phyloP scores from a whole-genome alignment of 1,140 invertebrate genomes.

The Sipha flava region DNA sequence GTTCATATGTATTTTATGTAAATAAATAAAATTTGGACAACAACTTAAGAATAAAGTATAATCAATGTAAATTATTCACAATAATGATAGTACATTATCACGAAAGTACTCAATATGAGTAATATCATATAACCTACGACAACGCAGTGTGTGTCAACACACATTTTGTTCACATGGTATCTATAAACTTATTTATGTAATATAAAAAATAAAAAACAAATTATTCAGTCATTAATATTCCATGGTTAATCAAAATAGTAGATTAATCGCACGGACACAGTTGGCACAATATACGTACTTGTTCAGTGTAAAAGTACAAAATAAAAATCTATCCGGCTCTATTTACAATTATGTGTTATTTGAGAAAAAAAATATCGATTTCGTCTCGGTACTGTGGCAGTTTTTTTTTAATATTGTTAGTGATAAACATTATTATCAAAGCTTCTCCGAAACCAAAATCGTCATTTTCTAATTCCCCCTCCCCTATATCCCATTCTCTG shows the following conservation, averaged over 20 bases:
- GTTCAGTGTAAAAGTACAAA: not conserved
- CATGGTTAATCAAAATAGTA: not conserved
- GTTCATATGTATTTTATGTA: not conserved
- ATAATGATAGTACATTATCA: no score
- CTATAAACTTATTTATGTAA: not conserved
- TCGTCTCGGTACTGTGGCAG: not conserved
- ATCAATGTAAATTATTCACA: not conserved
- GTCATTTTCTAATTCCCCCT: no score
- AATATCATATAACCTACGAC: not conserved
- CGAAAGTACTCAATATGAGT: not conserved
- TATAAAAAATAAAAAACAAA: not conserved
- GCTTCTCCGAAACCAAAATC: no score
- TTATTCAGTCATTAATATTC: slow-evolving; percentile 1
- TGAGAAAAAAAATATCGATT: not conserved
- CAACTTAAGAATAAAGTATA: not conserved
- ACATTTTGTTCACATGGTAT: not conserved
- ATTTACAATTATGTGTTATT: not conserved
- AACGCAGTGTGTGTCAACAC: not conserved
- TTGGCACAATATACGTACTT: not conserved
- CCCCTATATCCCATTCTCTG: no score
- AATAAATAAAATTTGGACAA: not conserved
- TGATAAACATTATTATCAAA: not conserved
- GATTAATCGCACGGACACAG: not conserved
- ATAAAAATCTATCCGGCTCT: not conserved
- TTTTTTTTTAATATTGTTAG: not conserved